Base-by-base conservation (phyloP, 2,797 vertebrate species). In the Sebastes taczanowskii region DNA sequence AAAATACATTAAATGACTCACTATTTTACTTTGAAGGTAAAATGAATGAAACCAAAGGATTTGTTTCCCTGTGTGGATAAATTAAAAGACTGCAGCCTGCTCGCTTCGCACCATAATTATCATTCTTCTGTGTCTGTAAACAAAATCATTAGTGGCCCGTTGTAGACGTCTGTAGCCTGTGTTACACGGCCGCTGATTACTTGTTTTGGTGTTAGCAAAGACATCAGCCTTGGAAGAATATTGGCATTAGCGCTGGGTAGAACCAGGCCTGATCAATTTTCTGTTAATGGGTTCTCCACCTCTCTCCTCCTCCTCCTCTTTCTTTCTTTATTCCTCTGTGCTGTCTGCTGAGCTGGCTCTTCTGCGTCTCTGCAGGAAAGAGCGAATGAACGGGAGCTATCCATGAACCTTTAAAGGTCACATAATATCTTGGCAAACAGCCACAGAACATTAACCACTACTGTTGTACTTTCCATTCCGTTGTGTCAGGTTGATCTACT, bases 221-320 rank as follows among this genome's bases (percentile, higher is more conserved):
- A 91, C 89, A 86, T 92, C 89, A 89, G 70, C 86, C 69, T 70
- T 35, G 64, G 87, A 77, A 69, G 80, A 82, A 73, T 92, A 88
- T 91, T 68, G 88, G 87, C 88, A 88, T 86, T 42, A 82, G 77
- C 4, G 80, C 71, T 38, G 82, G 83, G 66, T 61, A 35, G 76
- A 83, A 78, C 68, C 80, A 70, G 80, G 30, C 66, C 68, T 74
- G 87, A 91, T 92, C 92, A 89, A 91, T 91, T 89, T 74, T 62
- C 82, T 80, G 25, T 81, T 92, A 92, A 91, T 88, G 88, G 90
- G 77, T 82, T 87, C 82, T 83, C 78, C 74, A 7, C 67, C 83
- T 61, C 77, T 63, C 72, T 32, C 38, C 2, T 38, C 35, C 58
- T 16, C 23, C 52, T 69, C 34, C 72, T 65, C 71, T 6, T 6